Conservation (phyloP, 1,140 invertebrate genomes). For the Dysdera silvatica region DNA sequence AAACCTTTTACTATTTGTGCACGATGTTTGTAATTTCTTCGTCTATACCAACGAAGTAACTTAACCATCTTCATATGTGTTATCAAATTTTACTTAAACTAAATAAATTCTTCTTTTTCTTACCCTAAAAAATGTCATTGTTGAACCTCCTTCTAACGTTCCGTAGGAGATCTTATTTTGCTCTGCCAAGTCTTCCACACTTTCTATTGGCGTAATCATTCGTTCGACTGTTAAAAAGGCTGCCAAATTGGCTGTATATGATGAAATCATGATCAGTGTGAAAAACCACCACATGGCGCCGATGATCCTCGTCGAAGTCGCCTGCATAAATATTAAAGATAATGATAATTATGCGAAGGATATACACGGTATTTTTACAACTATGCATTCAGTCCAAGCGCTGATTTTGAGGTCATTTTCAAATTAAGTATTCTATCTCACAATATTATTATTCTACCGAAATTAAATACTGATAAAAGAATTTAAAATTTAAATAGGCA, state of each 20-base stretch:
- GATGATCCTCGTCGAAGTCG: constrained; percentile 85
- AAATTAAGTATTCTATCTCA: too few species aligned
- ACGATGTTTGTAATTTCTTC: too few species aligned
- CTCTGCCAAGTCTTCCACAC: constrained; percentile 83
- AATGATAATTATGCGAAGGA: too few species aligned
- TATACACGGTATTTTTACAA: too few species aligned
- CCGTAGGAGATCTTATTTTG: constrained; percentile 92
- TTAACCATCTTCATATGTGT: background rate
- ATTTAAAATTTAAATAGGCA: too few species aligned
- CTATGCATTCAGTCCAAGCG: too few species aligned
- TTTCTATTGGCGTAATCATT: constrained; percentile 95
- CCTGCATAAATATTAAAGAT: too few species aligned
- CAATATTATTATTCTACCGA: too few species aligned
- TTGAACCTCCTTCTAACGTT: constrained; percentile 84
- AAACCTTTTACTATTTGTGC: too few species aligned
- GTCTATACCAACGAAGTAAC: too few species aligned
- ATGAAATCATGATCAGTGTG: constrained; percentile 95
- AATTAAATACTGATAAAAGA: too few species aligned
- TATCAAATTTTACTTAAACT: constrained; percentile 2
- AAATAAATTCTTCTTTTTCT: constrained; percentile 34
- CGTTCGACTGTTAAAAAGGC: constrained; percentile 95
- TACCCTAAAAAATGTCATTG: constrained; percentile 93
- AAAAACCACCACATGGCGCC: constrained; percentile 99
- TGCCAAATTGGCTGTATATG: constrained; percentile 93
- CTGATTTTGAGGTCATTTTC: too few species aligned